Evolutionary conservation across 2,797 vertebrate species (phyloP), one percentile per base, ranked within the genome.

Genomic region (Paramormyrops hopkinsi): DNA sequence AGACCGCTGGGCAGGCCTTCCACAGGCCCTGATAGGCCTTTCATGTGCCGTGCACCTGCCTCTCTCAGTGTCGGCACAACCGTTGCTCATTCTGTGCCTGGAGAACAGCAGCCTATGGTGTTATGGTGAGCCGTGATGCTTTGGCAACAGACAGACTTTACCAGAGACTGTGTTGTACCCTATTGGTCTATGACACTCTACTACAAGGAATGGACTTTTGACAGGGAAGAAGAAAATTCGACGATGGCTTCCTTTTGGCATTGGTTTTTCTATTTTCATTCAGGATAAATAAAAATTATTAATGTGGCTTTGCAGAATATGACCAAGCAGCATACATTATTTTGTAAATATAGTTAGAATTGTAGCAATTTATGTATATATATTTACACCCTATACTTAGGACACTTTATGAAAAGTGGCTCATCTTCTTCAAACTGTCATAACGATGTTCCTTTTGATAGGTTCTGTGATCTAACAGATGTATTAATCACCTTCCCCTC

Each of bases 1-100:
- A 94, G 90, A 95, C 94, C 91, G 92, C 91, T 92, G 95, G 94
- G 0, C 94, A 94, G 0, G 94, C 95, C 91, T 95, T 96, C 90
- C 96, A 95, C 91, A 94, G 96, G 89, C 95, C 94, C 93, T 97
- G 95, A 97, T 1, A 88, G 76, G 19, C 89, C 33, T 69, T 19
- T 17, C 56, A 22, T 83, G 51, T 69, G 90, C 37, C 59, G 29
- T 73, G 51, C 56, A 88, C 48, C 85, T 37, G 8, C 88, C 89
- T 76, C 37, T 19, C 33, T 17, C 19, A 19, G 33, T 19, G 33
- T 76, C 9, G 29, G 33, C 69, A 8, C 17, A 76, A n/a, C 19
- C 37, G 17, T 37, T 12, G 12, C 62, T 33, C 25, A 12, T 29
- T 76, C 33, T 41, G 29, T 54, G 51, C 50, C 29, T 29, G 51